phyloP scores from a whole-genome alignment of 2,888 invertebrate species.

The Notodonta dromedarius region DNA sequence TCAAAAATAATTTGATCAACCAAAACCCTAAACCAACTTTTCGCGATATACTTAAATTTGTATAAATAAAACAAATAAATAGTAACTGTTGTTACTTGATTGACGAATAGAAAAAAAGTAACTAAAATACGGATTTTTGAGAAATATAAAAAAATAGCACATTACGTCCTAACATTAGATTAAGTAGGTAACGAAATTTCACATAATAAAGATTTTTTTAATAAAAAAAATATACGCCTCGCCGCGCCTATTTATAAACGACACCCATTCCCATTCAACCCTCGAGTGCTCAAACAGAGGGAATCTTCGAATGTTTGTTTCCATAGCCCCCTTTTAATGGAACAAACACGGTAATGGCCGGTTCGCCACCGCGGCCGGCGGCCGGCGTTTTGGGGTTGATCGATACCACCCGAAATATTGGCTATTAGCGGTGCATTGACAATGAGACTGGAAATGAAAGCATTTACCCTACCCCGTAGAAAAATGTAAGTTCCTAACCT shows the following conservation, averaged over 20 bases:
- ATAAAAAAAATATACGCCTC: not conserved
- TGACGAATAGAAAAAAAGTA: too few species aligned
- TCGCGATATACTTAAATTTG: too few species aligned
- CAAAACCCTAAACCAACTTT: too few species aligned
- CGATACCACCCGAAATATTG: constrained; percentile 34
- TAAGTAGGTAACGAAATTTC: too few species aligned
- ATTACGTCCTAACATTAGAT: too few species aligned
- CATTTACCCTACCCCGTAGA: too few species aligned
- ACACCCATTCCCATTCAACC: constrained; percentile 22
- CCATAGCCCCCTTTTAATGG: constrained; percentile 73
- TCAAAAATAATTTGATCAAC: too few species aligned
- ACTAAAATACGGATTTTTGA: not conserved
- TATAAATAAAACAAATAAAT: too few species aligned
- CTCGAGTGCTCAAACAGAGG: constrained; percentile 63
- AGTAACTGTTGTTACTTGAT: too few species aligned
- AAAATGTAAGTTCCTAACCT: too few species aligned
- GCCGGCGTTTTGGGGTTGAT: constrained; percentile 35
- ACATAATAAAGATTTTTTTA: not conserved
- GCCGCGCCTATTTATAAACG: constrained; percentile 1
- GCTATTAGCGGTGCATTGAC: constrained; percentile 5
- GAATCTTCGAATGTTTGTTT: constrained; percentile 61
- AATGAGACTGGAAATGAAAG: not conserved
- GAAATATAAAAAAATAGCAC: too few species aligned
- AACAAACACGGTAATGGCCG: constrained; percentile 73
- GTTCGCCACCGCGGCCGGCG: constrained; percentile 20